These are phyloP conservation scores for Rhadina sibilatrix DNA, from an alignment of 2,113 vertebrate genomes.

Conservation along the genomic window DNA sequence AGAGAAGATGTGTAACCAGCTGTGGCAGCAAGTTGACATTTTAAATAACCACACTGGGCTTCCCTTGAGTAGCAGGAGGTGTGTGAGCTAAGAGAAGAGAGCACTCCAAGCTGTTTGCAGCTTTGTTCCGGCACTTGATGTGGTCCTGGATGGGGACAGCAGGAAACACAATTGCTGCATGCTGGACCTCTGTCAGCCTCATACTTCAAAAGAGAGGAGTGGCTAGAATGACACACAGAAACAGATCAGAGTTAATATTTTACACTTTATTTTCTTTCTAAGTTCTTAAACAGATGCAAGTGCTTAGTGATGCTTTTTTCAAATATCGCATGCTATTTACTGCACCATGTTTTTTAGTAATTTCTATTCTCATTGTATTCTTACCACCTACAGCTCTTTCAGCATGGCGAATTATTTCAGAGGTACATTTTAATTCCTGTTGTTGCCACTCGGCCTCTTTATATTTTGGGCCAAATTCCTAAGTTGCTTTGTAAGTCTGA, in stretches of 20 bases:
- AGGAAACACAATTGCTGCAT: accelerated
- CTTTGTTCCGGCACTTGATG: accelerated
- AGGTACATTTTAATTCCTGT: not conserved
- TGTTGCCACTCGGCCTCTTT: not conserved
- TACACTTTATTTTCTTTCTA: not conserved
- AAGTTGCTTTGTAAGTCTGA: not conserved
- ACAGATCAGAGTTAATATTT: not conserved
- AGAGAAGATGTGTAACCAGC: not conserved
- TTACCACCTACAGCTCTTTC: not conserved
- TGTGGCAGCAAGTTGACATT: not conserved
- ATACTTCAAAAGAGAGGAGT: not conserved
- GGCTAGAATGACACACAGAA: not conserved
- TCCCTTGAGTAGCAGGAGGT: not conserved
- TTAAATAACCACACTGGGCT: not conserved
- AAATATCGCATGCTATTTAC: not conserved
- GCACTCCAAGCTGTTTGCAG: not conserved
- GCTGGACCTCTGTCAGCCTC: not conserved
- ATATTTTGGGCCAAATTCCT: not conserved
- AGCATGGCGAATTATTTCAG: not conserved
- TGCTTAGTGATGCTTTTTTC: not conserved
- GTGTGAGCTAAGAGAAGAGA: not conserved
- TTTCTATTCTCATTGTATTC: not conserved
- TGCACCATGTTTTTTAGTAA: not conserved
- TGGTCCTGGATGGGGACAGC: not conserved
- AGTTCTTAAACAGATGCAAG: not conserved